phyloP scores from a whole-genome alignment of 2,888 invertebrate genomes.

The Cephus pygmeus region DNA sequence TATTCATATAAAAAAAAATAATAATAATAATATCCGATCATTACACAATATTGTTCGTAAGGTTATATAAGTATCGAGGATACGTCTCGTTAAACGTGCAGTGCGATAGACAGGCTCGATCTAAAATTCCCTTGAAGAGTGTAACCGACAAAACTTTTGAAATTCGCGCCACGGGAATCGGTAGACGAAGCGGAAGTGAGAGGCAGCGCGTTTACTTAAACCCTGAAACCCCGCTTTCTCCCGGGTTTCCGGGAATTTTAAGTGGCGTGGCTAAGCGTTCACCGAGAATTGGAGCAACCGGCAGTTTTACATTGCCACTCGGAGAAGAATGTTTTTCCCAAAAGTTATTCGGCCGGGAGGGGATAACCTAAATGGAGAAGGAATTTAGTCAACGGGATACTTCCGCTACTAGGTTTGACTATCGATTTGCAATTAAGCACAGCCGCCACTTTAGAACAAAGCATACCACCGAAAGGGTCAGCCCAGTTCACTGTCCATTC shows the following conservation, averaged over 20 bases:
- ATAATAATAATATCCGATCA: too few species aligned
- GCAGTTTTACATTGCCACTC: background rate
- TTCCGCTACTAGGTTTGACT: constrained; percentile 13
- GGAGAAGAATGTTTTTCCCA: background rate
- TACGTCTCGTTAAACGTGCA: background rate
- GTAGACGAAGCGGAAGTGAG: background rate
- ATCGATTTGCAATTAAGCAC: constrained; percentile 45
- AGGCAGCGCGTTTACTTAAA: background rate
- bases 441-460: constrained; percentile 40
- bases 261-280: background rate
- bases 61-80: background rate
- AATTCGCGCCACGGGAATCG: background rate
- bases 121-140: background rate
- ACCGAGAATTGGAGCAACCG: background rate
- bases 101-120: background rate
- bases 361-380: constrained; percentile 2
- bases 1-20: background rate
- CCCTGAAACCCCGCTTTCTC: background rate
- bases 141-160: background rate
- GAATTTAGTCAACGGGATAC: constrained; percentile 10
- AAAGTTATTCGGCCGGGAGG: background rate
- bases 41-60: background rate
- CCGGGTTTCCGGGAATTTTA: background rate
- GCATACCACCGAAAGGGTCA: constrained; percentile 2
- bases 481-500: background rate